Evolutionary conservation across 2,797 vertebrate genomes (phyloP).

Genomic region (Dryobates pubescens): DNA sequence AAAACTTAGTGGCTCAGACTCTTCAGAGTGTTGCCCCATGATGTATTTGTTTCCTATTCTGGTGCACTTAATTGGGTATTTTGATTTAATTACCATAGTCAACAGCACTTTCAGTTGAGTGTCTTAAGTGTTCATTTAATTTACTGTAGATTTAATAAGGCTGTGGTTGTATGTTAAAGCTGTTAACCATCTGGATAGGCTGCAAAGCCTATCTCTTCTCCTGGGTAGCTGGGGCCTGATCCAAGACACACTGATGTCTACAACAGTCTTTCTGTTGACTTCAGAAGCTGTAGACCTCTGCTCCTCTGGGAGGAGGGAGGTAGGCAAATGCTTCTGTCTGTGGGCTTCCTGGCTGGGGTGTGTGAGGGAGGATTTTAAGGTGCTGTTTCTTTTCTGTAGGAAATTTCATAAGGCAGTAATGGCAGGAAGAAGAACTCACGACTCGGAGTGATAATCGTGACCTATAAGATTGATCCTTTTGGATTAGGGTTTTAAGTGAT

Average conservation of each 20-base stretch:
- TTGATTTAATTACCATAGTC: conserved; percentile 62
- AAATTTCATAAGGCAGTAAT: not conserved
- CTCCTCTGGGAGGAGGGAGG: not conserved
- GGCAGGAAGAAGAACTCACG: not conserved
- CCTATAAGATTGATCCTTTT: not conserved
- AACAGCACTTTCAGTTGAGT: conserved; percentile 60
- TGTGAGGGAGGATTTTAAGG: not conserved
- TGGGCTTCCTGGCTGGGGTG: not conserved
- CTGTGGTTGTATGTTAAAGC: conserved; percentile 37
- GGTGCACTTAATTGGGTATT: conserved; percentile 66
- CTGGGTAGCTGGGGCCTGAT: conserved; percentile 21
- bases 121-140: conserved; percentile 65
- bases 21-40: not conserved
- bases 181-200: conserved; percentile 67
- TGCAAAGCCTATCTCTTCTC: conserved; percentile 59
- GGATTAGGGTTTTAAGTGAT: not conserved
- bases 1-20: conserved; percentile 1
- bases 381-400: not conserved
- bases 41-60: conserved; percentile 56
- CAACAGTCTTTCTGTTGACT: conserved; percentile 42
- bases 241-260: conserved; percentile 53
- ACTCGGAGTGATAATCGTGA: not conserved
- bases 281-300: not conserved
- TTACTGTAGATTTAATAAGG: conserved; percentile 68
- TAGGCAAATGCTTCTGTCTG: conserved; percentile 4